Percentiles rank a stretch among this genome's conserved stretches.
phyloP scores from a whole-genome alignment of 2,113 vertebrate species.

The Apodemus speciosus region DNA sequence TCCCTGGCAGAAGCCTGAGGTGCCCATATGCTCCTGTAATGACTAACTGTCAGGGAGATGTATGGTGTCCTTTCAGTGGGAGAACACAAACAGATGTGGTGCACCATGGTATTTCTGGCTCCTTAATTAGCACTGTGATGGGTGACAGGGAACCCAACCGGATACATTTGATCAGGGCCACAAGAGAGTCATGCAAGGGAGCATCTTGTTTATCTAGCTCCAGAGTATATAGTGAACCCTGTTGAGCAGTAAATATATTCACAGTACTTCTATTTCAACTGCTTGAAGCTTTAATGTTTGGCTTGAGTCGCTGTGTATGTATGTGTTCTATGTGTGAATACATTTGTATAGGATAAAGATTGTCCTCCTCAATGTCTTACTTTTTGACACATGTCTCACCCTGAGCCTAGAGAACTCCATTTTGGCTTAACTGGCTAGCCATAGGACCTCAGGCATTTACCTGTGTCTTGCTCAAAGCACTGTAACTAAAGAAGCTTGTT shows the following conservation, averaged over 20 bases:
- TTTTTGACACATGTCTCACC: neutral
- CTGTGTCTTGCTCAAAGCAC: neutral
- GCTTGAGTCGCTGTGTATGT: neutral
- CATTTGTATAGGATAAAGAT: neutral
- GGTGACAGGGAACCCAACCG: constrained; percentile 71
- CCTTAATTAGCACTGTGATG: constrained; percentile 86
- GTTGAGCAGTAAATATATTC: neutral
- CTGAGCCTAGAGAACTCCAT: neutral
- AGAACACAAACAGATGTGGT: constrained; percentile 84
- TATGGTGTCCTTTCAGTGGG: constrained; percentile 85
- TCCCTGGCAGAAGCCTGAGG: constrained; percentile 76
- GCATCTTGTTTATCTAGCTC: constrained; percentile 55
- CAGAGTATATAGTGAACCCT: constrained; percentile 10
- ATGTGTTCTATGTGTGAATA: too few species aligned
- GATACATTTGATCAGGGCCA: constrained; percentile 80
- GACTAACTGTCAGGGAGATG: constrained; percentile 89
- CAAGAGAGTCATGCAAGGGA: constrained; percentile 58
- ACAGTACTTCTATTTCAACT: constrained; percentile 31
- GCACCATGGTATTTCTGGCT: constrained; percentile 84
- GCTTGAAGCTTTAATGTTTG: constrained; percentile 24
- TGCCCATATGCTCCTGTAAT: constrained; percentile 81
- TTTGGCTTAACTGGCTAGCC: neutral
- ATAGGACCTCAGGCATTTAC: neutral
- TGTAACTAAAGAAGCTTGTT: neutral
- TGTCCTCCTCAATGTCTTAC: neutral